Conservation (phyloP, 2,888 invertebrate genomes). For the Apotomis capreana region DNA sequence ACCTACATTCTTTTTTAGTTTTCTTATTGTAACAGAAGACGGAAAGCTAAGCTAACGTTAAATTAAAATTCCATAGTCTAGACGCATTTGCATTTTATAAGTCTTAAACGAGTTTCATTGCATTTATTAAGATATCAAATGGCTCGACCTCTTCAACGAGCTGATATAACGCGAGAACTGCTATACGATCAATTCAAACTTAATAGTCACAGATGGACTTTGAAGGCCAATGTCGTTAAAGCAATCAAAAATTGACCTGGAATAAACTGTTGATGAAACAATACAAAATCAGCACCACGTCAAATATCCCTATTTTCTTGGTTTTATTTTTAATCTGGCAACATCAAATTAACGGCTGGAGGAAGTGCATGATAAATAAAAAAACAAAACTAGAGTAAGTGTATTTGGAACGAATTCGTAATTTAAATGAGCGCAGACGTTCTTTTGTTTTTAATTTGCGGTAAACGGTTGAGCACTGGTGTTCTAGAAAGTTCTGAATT, state of each 20-base stretch:
- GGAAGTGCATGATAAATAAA: too few species aligned
- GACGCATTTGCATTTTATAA: not conserved
- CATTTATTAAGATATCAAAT: not conserved
- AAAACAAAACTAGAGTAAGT: too few species aligned
- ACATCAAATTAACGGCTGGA: not conserved
- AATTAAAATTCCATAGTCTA: not conserved
- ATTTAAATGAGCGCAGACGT: slow-evolving; percentile 4
- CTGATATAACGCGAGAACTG: not conserved
- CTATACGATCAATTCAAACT: slow-evolving; percentile 45
- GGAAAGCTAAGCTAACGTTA: too few species aligned
- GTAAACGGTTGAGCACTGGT: too few species aligned
- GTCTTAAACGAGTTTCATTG: not conserved
- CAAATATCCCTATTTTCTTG: not conserved
- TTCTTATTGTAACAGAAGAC: too few species aligned
- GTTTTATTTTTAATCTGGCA: not conserved
- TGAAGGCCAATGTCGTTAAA: slow-evolving; percentile 43
- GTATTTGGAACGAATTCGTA: not conserved
- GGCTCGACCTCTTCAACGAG: slow-evolving; percentile 15
- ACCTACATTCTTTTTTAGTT: too few species aligned
- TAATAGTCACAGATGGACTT: slow-evolving; percentile 43
- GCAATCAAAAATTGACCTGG: not conserved
- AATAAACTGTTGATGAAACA: not conserved
- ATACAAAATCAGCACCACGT: not conserved
- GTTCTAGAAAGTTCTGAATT: too few species aligned
- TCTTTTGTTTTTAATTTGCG: slow-evolving; percentile 1